Conservation (phyloP, 2,113 vertebrate genomes). For the Mellivora capensis region DNA sequence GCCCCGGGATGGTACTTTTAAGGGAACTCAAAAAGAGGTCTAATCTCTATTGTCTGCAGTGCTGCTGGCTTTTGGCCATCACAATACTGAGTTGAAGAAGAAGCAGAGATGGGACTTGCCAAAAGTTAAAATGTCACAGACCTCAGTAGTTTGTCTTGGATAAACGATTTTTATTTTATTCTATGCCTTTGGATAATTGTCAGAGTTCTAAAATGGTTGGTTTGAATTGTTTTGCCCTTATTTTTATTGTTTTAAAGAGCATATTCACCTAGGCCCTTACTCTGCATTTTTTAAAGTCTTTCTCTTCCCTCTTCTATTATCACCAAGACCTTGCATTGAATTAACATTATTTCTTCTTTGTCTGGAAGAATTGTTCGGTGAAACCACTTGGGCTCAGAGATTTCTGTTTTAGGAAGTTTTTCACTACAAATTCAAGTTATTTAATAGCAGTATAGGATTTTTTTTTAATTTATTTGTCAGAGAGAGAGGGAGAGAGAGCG, state of each 20-base stretch:
- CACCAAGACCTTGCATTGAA: background rate
- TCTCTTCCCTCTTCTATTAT: background rate
- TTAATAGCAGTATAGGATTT: background rate
- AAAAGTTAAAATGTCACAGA: background rate
- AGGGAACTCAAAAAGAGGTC: background rate
- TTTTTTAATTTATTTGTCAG: no score
- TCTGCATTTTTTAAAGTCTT: background rate
- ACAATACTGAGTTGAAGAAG: background rate
- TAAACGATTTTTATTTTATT: background rate
- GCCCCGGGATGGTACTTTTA: background rate
- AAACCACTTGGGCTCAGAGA: background rate
- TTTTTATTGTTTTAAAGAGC: slow-evolving; percentile 32
- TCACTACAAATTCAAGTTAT: background rate
- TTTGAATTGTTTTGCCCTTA: background rate
- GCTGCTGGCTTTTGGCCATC: background rate
- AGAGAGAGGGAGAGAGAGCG: no score
- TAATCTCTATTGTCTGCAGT: background rate
- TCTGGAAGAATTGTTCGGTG: background rate
- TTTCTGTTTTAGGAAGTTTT: background rate
- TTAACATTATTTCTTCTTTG: background rate
- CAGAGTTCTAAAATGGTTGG: background rate
- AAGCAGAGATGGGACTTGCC: background rate
- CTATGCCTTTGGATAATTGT: background rate
- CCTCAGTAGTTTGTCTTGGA: background rate
- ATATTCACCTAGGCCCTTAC: background rate